Evolutionary conservation across 1,140 invertebrate genomes (phyloP).

Genomic region (Frieseomelitta varia): DNA sequence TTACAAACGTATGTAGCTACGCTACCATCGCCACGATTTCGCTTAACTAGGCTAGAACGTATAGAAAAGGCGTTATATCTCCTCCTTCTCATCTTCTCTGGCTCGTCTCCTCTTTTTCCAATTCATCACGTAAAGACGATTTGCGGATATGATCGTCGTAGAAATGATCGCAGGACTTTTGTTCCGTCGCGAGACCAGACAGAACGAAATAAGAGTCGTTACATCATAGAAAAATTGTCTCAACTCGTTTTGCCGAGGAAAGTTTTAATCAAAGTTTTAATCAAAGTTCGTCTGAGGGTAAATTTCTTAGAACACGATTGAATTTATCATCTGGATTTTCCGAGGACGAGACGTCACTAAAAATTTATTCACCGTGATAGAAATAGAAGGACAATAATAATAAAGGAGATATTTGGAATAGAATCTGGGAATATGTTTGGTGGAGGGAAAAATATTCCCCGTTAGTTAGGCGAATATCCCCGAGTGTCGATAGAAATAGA

Average conservation of each 20-base stretch:
- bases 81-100: background rate
- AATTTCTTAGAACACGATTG: background rate
- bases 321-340: no score
- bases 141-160: background rate
- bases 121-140: background rate
- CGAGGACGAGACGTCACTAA: no score
- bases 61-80: conserved; percentile 12
- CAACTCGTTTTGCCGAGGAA: background rate
- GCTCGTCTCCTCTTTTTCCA: background rate
- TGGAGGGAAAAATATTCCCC: no score
- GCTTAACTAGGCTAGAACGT: conserved; percentile 49
- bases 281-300: no score
- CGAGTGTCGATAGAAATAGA: no score
- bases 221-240: background rate
- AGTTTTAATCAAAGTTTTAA: background rate
- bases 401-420: no score
- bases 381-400: no score
- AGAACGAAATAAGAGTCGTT: conserved; percentile 3
- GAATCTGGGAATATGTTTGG: no score
- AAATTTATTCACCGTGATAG: no score
- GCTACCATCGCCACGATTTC: background rate
- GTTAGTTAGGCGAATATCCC: no score
- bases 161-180: background rate
- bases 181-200: background rate
- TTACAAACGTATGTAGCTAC: background rate